Evolutionary conservation across 2,797 vertebrate species (phyloP).

Genomic region (Acipenser transmontanus): DNA sequence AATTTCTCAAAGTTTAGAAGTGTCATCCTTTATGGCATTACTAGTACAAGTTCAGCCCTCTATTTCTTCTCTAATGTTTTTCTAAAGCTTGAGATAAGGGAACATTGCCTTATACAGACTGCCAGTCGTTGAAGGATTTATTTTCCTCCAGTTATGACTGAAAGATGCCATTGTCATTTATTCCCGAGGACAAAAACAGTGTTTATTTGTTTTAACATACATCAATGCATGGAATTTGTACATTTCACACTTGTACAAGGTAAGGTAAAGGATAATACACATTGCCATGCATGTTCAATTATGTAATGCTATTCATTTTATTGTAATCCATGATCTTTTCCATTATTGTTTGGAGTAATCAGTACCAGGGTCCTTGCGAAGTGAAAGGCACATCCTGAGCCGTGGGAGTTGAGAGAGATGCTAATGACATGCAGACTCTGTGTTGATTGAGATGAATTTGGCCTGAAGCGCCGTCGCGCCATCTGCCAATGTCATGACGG

Average conservation of each 20-base stretch:
- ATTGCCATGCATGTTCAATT: conserved; percentile 8
- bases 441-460: conserved; percentile 12
- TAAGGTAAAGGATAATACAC: conserved; percentile 3
- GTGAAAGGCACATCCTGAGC: background rate
- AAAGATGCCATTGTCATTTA: no score
- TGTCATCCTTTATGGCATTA: no score
- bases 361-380: background rate
- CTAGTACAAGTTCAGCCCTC: no score
- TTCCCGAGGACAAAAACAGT: no score
- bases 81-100: no score
- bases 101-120: no score
- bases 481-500: conserved; percentile 18
- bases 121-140: no score
- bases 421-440: conserved; percentile 9
- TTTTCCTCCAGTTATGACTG: no score
- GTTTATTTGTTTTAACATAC: background rate
- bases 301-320: background rate
- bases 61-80: no score
- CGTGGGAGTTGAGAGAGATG: background rate
- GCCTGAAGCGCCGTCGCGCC: conserved; percentile 1
- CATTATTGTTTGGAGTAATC: background rate
- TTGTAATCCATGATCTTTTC: background rate
- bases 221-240: background rate
- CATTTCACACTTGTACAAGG: background rate
- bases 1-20: no score